Evolutionary conservation across 2,888 invertebrate species (phyloP).

Genomic region (Drosophila conformis): DNA sequence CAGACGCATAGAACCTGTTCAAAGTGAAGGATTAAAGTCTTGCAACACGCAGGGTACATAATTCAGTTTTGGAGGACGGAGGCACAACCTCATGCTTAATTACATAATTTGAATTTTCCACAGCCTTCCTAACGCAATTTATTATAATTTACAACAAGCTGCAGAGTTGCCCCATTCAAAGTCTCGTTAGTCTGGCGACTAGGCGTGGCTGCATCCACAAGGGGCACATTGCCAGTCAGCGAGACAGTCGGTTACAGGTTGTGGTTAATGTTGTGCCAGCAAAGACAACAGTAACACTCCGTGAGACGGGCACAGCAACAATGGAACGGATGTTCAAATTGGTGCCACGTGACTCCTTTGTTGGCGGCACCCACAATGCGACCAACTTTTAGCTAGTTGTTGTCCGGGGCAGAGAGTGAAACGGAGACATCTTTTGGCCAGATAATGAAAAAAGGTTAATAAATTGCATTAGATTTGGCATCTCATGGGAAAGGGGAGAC

Average conservation of each 20-base stretch:
- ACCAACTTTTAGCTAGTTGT: constrained; percentile 42
- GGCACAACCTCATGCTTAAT: constrained; percentile 60
- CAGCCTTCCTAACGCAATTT: constrained; percentile 69
- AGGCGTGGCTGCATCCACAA: constrained; percentile 11
- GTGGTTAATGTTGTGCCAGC: constrained; percentile 63
- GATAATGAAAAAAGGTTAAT: constrained; percentile 82
- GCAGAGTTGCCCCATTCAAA: constrained; percentile 28
- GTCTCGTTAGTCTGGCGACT: constrained; percentile 40
- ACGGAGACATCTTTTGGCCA: constrained; percentile 45
- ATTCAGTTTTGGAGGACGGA: background rate
- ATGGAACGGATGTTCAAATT: constrained; percentile 82
- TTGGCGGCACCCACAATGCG: constrained; percentile 51
- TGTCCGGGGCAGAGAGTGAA: background rate
- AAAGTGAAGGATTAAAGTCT: constrained; percentile 25
- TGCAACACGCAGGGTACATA: background rate
- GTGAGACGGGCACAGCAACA: constrained; percentile 30
- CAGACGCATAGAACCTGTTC: constrained; percentile 12
- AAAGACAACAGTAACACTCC: constrained; percentile 53
- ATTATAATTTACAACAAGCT: constrained; percentile 62
- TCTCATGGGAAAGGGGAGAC: constrained; percentile 54
- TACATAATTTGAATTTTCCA: constrained; percentile 83
- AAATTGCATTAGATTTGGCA: constrained; percentile 84
- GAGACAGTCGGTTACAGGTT: constrained; percentile 49
- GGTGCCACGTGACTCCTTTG: constrained; percentile 85
- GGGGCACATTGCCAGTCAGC: constrained; percentile 24